Evolutionary conservation across 2,888 invertebrate genomes (phyloP).

Genomic region (Drosophila neotestacea): DNA sequence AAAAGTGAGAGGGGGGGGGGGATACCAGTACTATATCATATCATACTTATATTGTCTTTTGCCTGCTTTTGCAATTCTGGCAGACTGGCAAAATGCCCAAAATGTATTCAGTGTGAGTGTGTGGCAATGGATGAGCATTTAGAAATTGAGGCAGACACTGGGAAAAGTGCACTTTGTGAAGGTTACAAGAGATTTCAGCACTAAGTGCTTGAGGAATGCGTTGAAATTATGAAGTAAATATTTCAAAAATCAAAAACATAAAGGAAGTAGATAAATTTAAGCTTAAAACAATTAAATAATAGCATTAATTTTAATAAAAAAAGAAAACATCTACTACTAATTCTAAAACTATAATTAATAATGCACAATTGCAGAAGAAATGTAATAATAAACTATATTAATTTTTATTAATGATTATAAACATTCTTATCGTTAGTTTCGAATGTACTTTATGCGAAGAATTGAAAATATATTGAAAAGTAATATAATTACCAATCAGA

Average conservation of each 20-base stretch:
- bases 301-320: too few species aligned
- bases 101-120: conserved; percentile 12
- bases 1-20: background rate
- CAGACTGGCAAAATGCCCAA: conserved; percentile 65
- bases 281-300: background rate
- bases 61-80: conserved; percentile 44
- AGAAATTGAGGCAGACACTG: conserved; percentile 31
- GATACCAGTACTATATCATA: conserved; percentile 26
- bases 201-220: conserved; percentile 26
- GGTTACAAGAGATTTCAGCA: conserved; percentile 31
- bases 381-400: too few species aligned
- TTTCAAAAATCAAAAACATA: background rate
- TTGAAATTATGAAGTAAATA: conserved; percentile 5
- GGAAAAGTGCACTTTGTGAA: conserved; percentile 42
- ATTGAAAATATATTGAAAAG: too few species aligned
- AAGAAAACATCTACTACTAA: background rate
- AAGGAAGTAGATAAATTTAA: background rate
- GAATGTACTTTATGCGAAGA: too few species aligned
- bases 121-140: conserved; percentile 54
- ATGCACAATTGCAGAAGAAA: too few species aligned
- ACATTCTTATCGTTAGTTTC: too few species aligned
- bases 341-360: background rate
- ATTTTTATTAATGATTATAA: too few species aligned
- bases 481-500: too few species aligned
- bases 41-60: conserved; percentile 51